Evolutionary conservation across 2,797 vertebrate species (phyloP), one percentile per base, ranked within the genome.

Genomic region (Percopsis omiscomaycus): DNA sequence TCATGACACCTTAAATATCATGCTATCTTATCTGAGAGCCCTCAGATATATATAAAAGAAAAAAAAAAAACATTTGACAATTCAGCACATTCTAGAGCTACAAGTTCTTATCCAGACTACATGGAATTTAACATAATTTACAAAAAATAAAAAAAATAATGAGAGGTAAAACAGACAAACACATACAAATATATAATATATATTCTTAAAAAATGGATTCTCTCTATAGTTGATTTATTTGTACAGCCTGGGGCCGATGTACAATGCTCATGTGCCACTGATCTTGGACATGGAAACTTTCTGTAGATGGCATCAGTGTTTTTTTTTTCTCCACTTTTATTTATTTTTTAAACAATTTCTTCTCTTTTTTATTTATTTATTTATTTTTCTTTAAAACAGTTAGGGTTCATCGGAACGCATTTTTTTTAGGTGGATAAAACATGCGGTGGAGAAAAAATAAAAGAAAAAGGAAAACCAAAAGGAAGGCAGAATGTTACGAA

Each of bases 141-240:
- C 90, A 93, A 84, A 64, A 74, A 78, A 69, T 82, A 77, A 81
- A 75, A 77, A 88, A 86, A 66, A 80, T 78, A 84, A 89, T 86
- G 86, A 88, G 85, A 89, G 89, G 84, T 86, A 89, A 89, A 92
- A 91, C 88, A 87, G 86, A 93, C 89, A 92, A 89, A 92, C 91
- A 91, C 89, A 92, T 92, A 94, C 88, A 93, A 92, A 93, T 92
- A 93, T 92, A 92, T 92, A 93, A 92, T 92, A 92, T 92, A 93
- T 92, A 91, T 92, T 92, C 87, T 92, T 91, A 89, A 93, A 93
- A 93, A 93, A 91, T 89, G 88, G 89, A 91, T 92, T 93, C 87
- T 93, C 90, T 93, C 89, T 93, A 90, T 92, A 91, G 73, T 89
- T 80, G 90, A 90, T 91, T 92, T 82, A 86, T 90, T 90, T 89